phyloP scores from a whole-genome alignment of 2,113 vertebrate genomes.

The Mus spicilegus region DNA sequence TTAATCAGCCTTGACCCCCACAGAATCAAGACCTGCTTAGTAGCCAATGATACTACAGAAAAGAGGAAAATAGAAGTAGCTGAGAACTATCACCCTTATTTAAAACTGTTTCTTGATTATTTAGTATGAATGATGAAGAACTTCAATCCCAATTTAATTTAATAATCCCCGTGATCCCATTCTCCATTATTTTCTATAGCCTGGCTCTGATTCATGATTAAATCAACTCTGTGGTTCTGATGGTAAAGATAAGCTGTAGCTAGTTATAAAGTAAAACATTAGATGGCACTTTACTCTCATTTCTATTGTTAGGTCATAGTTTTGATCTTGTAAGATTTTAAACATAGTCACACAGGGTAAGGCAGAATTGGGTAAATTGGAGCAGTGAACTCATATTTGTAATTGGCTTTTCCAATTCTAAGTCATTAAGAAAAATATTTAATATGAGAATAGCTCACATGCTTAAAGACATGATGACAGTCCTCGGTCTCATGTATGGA shows the following conservation, averaged over 20 bases:
- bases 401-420: conserved; percentile 43
- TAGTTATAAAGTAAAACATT: not conserved
- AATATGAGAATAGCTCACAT: not conserved
- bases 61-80: conserved; percentile 10
- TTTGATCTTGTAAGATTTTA: not conserved
- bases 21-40: not conserved
- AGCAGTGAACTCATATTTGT: not conserved
- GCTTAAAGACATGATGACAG: not conserved
- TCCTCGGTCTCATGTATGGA: not conserved
- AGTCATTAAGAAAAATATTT: not conserved
- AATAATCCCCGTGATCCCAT: conserved; percentile 38
- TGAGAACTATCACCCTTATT: not conserved
- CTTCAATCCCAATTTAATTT: conserved; percentile 60
- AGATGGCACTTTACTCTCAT: conserved; percentile 4
- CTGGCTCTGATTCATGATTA: conserved; percentile 18
- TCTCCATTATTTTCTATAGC: conserved; percentile 25
- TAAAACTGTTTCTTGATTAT: conserved; percentile 37
- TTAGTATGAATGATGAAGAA: conserved; percentile 48
- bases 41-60: conserved; percentile 3
- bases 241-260: conserved; percentile 65
- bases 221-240: conserved; percentile 50
- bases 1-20: not conserved
- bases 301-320: conserved; percentile 49
- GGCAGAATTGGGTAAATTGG: not conserved
- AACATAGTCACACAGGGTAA: not conserved